Percentiles rank a stretch among this genome's conserved stretches.
Conservation (phyloP, 1,140 invertebrate genomes). For the Adelges cooleyi region DNA sequence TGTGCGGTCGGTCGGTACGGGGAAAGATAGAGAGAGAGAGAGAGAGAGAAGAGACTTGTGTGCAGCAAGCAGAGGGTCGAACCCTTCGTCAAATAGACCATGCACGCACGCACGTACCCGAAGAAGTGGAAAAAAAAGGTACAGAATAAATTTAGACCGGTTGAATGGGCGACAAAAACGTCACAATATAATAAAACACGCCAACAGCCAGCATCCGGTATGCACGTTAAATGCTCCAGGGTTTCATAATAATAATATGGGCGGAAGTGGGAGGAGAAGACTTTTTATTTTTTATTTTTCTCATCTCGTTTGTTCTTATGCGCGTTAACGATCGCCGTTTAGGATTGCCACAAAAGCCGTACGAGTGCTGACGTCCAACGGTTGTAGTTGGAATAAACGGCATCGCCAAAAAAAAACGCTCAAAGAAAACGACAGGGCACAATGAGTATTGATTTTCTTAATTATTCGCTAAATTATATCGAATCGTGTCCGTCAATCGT, state of each 20-base stretch:
- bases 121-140: conserved; percentile 9
- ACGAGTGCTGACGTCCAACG: no score
- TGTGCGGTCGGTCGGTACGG: conserved; percentile 8
- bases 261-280: conserved; percentile 16
- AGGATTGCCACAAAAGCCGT: no score
- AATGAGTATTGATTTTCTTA: no score
- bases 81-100: conserved; percentile 23
- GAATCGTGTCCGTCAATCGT: no score
- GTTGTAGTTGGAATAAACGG: no score
- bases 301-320: background rate
- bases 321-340: no score
- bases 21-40: background rate
- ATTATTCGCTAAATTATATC: no score
- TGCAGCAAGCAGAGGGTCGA: background rate
- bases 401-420: no score
- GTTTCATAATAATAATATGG: no score
- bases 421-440: no score
- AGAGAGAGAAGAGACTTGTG: background rate
- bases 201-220: conserved; percentile 26
- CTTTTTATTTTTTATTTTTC: conserved; percentile 9
- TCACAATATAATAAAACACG: conserved; percentile 24
- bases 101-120: background rate
- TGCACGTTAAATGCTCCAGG: background rate
- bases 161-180: conserved; percentile 25
- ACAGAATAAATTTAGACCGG: conserved; percentile 19